Conservation (phyloP, 2,797 vertebrate species). For the Anguilla pacifica region DNA sequence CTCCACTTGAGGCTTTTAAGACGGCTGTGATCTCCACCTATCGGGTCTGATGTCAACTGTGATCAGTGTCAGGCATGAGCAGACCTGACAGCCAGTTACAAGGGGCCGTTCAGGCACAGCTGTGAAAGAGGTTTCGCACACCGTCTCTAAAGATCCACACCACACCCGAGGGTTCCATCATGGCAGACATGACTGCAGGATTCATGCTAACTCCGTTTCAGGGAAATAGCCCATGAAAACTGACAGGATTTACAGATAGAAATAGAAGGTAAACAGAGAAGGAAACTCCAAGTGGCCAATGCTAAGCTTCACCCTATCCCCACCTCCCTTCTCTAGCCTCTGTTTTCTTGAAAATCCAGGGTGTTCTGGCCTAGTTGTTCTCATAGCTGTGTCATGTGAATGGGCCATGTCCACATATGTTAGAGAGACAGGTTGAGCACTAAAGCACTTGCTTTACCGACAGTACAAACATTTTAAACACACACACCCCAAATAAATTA, state of each 20-base stretch:
- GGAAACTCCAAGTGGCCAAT: no score
- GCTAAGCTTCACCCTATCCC: no score
- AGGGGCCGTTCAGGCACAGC: not conserved
- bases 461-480: not conserved
- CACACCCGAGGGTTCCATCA: not conserved
- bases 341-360: not conserved
- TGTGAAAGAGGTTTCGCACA: not conserved
- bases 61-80: not conserved
- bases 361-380: not conserved
- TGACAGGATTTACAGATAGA: not conserved
- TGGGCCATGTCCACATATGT: not conserved
- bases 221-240: not conserved
- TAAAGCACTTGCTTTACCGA: not conserved
- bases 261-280: no score
- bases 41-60: not conserved
- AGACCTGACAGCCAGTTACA: not conserved
- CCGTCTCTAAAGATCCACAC: not conserved
- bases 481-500: not conserved
- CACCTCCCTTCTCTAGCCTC: not conserved
- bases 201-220: not conserved
- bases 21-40: not conserved
- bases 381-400: not conserved
- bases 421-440: not conserved
- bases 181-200: not conserved
- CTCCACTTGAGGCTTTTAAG: not conserved